Evolutionary conservation across 2,888 invertebrate species (phyloP).

Genomic region (Hypercompe scribonia): DNA sequence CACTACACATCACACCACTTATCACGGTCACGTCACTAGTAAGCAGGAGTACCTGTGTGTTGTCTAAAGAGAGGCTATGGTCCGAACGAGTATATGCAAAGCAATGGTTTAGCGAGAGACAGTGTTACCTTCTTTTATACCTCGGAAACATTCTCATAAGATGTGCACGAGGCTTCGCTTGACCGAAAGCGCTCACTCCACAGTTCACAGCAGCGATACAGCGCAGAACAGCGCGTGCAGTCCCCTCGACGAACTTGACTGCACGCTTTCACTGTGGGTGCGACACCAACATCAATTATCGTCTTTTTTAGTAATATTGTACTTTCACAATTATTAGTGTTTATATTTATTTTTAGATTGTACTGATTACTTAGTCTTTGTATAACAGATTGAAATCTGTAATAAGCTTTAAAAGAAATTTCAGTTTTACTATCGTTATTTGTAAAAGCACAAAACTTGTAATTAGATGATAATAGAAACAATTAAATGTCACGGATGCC

Average conservation of each 20-base stretch:
- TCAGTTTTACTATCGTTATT: background rate
- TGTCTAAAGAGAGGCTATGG: conserved; percentile 58
- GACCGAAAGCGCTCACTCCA: conserved; percentile 71
- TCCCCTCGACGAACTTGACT: conserved; percentile 62
- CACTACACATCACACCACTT: conserved; percentile 54
- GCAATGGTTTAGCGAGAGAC: conserved; percentile 80
- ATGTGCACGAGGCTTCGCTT: conserved; percentile 73
- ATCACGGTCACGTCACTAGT: conserved; percentile 54
- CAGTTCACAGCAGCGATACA: conserved; percentile 49
- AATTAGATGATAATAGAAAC: background rate
- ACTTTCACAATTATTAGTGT: conserved; percentile 55
- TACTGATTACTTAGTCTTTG: background rate
- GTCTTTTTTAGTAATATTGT: conserved; percentile 46
- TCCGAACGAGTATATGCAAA: conserved; percentile 68
- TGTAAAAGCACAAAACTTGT: background rate
- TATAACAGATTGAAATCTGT: background rate
- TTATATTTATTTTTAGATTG: background rate
- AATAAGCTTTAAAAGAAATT: background rate
- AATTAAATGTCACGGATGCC: background rate
- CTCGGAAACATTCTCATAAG: conserved; percentile 82
- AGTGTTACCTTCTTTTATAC: conserved; percentile 83
- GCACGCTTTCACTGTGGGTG: conserved; percentile 69
- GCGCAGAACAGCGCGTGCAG: conserved; percentile 50
- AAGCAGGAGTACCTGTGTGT: conserved; percentile 57
- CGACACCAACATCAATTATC: conserved; percentile 39